Conservation (phyloP, 2,888 invertebrate species). For the Yponomeuta evonymella region DNA sequence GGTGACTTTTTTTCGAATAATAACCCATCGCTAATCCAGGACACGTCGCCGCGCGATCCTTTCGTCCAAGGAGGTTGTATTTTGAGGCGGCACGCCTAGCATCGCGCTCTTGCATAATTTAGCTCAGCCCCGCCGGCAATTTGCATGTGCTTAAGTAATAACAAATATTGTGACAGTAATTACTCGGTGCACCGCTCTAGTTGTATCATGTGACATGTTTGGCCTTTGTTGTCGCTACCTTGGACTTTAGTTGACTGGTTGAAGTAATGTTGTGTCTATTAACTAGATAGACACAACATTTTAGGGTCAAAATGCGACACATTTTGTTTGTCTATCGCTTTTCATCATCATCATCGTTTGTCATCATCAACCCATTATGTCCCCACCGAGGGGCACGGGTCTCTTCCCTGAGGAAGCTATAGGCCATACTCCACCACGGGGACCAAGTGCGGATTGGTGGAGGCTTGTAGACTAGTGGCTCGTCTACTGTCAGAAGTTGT, state of each 20-base stretch:
- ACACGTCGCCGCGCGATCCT: background rate
- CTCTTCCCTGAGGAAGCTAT: too few species aligned
- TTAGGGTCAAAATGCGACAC: too few species aligned
- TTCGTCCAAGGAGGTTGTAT: constrained; percentile 1
- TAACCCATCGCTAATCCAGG: background rate
- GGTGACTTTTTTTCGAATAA: background rate
- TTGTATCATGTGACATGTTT: constrained; percentile 4
- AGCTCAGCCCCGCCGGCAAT: constrained; percentile 26
- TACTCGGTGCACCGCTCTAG: constrained; percentile 16
- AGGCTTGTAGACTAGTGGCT: too few species aligned
- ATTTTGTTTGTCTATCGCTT: too few species aligned
- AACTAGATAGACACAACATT: too few species aligned
- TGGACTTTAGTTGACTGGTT: background rate
- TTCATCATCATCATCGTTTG: too few species aligned
- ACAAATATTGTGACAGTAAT: constrained; percentile 28
- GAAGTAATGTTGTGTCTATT: background rate
- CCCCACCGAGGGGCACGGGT: too few species aligned
- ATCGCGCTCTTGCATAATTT: constrained; percentile 27
- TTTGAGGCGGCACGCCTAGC: constrained; percentile 16
- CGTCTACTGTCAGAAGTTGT: too few species aligned
- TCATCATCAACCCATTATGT: too few species aligned
- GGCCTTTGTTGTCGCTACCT: background rate
- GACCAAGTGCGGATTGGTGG: too few species aligned
- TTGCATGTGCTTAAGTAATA: constrained; percentile 31
- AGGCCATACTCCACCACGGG: too few species aligned